A percentile compares a stretch with the other conserved stretches of the same genome.
phyloP scores from a whole-genome alignment of 92 coral and sea anemone genomes.

The Heteractis magnifica region DNA sequence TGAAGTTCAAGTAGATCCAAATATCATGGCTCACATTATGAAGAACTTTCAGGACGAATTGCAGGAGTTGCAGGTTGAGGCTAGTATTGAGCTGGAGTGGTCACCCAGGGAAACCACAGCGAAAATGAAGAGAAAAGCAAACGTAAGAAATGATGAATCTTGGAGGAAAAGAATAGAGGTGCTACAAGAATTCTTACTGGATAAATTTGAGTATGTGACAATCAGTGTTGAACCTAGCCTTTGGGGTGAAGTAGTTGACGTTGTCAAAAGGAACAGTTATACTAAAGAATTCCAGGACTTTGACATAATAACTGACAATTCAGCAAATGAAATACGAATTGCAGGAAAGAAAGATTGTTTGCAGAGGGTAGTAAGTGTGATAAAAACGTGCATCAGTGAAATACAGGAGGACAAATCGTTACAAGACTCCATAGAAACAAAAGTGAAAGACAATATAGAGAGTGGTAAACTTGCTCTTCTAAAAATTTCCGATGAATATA shows the following conservation, averaged over 20 bases:
- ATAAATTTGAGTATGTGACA: background rate
- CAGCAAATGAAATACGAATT: background rate
- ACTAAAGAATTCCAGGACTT: background rate
- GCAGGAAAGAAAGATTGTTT: background rate
- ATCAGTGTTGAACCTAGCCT: background rate
- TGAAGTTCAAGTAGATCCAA: background rate
- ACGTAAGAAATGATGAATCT: background rate
- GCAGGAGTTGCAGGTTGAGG: background rate
- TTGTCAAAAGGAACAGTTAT: background rate
- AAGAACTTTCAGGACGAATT: background rate
- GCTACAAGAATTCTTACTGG: background rate
- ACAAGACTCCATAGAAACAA: background rate
- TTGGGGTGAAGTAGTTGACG: background rate
- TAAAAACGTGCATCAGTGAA: background rate
- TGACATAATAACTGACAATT: background rate
- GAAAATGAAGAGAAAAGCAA: background rate
- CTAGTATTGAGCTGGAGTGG: background rate
- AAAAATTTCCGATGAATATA: background rate
- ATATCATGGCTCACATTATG: background rate
- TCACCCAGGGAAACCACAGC: background rate
- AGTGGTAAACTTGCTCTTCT: background rate
- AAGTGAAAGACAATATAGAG: background rate
- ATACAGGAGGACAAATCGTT: background rate
- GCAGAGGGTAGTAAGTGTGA: background rate
- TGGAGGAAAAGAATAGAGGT: background rate